Evolutionary conservation across 2,797 vertebrate species (phyloP).

Genomic region (Acanthiza pusilla): DNA sequence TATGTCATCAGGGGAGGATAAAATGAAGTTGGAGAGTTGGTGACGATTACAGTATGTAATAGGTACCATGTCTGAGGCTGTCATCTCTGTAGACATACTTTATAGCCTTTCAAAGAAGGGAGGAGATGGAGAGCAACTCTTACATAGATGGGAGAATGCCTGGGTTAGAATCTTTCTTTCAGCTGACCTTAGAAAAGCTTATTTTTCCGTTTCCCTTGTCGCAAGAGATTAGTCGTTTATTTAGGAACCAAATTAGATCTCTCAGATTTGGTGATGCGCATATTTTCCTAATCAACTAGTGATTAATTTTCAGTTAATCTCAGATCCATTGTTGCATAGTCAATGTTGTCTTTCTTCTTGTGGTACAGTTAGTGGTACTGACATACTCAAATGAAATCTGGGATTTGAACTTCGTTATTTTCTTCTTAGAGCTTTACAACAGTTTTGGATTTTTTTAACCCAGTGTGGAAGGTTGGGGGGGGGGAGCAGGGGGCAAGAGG

Average conservation of each 20-base stretch:
- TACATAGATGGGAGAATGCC: not conserved
- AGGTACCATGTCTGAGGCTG: not conserved
- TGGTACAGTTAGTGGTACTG: not conserved
- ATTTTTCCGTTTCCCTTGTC: not conserved
- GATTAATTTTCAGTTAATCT: constrained; percentile 33
- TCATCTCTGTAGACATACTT: not conserved
- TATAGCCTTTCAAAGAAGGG: not conserved
- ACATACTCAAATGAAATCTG: not conserved
- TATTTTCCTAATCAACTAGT: constrained; percentile 14
- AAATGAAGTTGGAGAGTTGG: not conserved
- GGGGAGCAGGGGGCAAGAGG: too few relatives aligned
- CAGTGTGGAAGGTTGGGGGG: too few relatives aligned
- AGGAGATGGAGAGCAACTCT: not conserved
- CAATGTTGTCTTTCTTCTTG: not conserved
- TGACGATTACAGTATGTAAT: not conserved
- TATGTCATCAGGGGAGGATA: not conserved
- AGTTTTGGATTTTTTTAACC: not conserved
- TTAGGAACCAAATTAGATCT: constrained; percentile 19
- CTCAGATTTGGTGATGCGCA: not conserved
- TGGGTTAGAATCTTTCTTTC: not conserved
- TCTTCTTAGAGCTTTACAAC: not conserved
- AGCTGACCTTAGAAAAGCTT: not conserved
- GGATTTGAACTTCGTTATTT: not conserved
- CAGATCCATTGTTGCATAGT: not conserved
- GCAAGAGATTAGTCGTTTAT: not conserved